Evolutionary conservation across 2,797 vertebrate genomes (phyloP), one percentile per base, ranked within the genome.

Genomic region (Fringilla coelebs): DNA sequence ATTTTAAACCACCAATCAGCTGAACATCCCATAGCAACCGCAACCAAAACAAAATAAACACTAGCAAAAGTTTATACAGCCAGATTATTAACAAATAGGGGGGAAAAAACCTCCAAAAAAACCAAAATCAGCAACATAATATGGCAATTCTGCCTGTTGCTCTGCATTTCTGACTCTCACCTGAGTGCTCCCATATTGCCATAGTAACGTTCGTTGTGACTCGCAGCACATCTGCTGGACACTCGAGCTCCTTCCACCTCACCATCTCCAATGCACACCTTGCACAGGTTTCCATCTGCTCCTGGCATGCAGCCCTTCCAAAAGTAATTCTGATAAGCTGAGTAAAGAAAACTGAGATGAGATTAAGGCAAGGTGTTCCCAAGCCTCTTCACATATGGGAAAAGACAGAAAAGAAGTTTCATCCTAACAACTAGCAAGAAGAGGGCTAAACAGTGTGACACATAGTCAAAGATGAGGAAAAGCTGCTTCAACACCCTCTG

Each of bases 241-340:
- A 85, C 79, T 95, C 98, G 99, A 88, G 98, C 98, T 34, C 90
- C 94, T 67, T 98, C 98, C 88, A 98, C 97, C 46, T 98, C 98
- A 6, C 97, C 97, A 67, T 98, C 98, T 94, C 99, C 99, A 51
- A 99, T 91, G 94, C 99, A 99, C 89, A 99, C 99, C 96, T 99
- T 99, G 95, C 99, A 99, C 54, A 99, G 97, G 87, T 97, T 98
- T 41, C 98, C 98, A 68, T 97, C 95, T 89, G 98, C 97, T 76
- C 99, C 99, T 14, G 99, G 99, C 92, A 99, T 98, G 93, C 99
- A 99, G 86, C 98, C 98, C 95, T 99, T 99, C 99, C 99, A 99
- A 96, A 99, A 99, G 75, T 98, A 98, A 40, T 97, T 65, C 68
- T 95, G 97, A 91, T 98, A 99, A 73, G 97, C 99, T 99, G 87